Evolutionary conservation across 2,797 vertebrate species (phyloP).

Genomic region (Poeciliopsis presidionis): DNA sequence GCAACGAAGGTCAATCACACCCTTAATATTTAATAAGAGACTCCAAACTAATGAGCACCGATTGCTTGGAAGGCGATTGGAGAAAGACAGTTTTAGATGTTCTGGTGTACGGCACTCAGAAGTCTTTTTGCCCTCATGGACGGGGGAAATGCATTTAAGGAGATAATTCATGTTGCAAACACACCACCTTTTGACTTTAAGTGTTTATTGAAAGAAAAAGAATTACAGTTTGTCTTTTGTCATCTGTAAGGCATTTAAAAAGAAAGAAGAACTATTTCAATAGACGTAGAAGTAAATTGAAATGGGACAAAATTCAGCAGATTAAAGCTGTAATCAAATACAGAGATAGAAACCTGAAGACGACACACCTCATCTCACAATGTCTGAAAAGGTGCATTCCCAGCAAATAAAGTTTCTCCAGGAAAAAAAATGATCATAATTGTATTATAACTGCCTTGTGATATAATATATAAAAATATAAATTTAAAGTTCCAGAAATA

Average conservation of each 20-base stretch:
- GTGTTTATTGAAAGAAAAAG: background rate
- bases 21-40: background rate
- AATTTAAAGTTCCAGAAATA: background rate
- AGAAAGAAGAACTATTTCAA: background rate
- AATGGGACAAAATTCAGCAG: background rate
- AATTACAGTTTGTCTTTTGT: background rate
- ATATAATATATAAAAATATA: background rate
- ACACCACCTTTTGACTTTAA: background rate
- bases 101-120: background rate
- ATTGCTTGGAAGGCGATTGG: background rate
- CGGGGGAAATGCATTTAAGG: background rate
- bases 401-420: too few relatives aligned
- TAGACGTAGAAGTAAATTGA: background rate
- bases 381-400: background rate
- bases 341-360: background rate
- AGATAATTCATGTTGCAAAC: background rate
- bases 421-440: too few relatives aligned
- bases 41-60: background rate
- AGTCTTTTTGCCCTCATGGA: background rate
- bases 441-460: background rate
- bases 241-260: background rate
- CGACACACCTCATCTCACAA: background rate
- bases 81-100: too few relatives aligned
- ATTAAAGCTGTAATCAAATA: background rate
- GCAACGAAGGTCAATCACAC: background rate